Conservation (phyloP, 2,888 invertebrate species). For the Heliconius erato region DNA sequence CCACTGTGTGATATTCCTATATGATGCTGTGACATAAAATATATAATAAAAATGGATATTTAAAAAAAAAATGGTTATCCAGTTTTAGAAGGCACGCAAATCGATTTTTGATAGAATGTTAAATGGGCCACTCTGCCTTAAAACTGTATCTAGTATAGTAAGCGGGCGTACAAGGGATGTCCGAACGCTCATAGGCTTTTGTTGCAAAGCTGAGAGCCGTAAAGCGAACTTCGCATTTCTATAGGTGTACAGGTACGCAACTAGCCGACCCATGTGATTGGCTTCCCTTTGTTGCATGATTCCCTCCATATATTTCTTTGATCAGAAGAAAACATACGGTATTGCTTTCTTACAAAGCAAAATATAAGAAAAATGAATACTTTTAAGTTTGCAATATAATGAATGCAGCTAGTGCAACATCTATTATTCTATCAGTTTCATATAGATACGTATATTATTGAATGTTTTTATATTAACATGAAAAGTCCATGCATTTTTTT, state of each 20-base stretch:
- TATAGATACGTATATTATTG: too few species aligned
- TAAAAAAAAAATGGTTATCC: too few species aligned
- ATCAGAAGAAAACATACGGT: slow-evolving; percentile 1
- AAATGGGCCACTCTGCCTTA: background rate
- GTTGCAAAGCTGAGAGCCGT: slow-evolving; percentile 23
- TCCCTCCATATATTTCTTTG: slow-evolving; percentile 10
- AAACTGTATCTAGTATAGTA: background rate
- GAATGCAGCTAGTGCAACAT: too few species aligned
- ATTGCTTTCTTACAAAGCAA: background rate
- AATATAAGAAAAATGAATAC: too few species aligned
- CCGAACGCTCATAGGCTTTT: slow-evolving; percentile 13
- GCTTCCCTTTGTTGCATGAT: slow-evolving; percentile 2
- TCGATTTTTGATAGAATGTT: background rate
- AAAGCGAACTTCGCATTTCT: slow-evolving; percentile 22
- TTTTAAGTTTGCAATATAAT: too few species aligned
- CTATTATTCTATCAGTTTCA: too few species aligned
- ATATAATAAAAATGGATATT: too few species aligned
- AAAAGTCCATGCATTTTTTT: too few species aligned
- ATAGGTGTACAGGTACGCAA: slow-evolving; percentile 14
- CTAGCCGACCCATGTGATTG: slow-evolving; percentile 13
- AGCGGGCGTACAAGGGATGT: slow-evolving; percentile 7
- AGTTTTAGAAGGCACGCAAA: background rate
- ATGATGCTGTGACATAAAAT: too few species aligned
- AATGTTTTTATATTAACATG: too few species aligned
- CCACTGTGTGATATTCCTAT: too few species aligned